A percentile compares a stretch with the other conserved stretches of the same genome.
These are phyloP conservation scores for Aleiodes testaceus DNA, from an alignment of 2,888 invertebrate species.

Conservation along the genomic window DNA sequence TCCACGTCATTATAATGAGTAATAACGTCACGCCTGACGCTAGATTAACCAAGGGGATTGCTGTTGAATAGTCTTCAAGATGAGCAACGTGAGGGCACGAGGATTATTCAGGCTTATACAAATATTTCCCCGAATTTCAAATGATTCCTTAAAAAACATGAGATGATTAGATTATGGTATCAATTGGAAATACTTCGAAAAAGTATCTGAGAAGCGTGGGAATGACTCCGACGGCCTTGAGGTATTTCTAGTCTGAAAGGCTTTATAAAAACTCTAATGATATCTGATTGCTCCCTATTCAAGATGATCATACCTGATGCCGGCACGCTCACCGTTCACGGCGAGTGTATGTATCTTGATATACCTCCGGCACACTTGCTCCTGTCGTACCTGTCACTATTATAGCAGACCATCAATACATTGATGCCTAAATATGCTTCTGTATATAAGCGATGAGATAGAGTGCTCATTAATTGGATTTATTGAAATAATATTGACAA, in stretches of 20 bases:
- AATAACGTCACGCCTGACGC: slow-evolving; percentile 48
- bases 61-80: no score
- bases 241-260: slow-evolving; percentile 51
- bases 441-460: background rate
- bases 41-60: slow-evolving; percentile 46
- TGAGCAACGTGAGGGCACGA: slow-evolving; percentile 30
- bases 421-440: background rate
- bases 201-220: slow-evolving; percentile 54
- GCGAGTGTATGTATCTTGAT: slow-evolving; percentile 18
- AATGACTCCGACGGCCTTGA: slow-evolving; percentile 52
- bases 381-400: slow-evolving; percentile 20
- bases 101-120: no score
- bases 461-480: background rate
- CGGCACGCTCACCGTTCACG: slow-evolving; percentile 42
- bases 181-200: slow-evolving; percentile 4
- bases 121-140: no score
- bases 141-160: no score
- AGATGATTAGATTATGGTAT: no score
- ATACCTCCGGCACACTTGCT: slow-evolving; percentile 27
- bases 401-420: slow-evolving; percentile 9
- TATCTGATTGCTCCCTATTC: slow-evolving; percentile 71
- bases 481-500: background rate
- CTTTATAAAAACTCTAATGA: slow-evolving; percentile 69
- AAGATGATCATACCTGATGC: slow-evolving; percentile 62
- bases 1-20: slow-evolving; percentile 47